These are phyloP conservation scores for Hippolais icterina DNA, from an alignment of 2,113 vertebrate species.

Conservation along the genomic window DNA sequence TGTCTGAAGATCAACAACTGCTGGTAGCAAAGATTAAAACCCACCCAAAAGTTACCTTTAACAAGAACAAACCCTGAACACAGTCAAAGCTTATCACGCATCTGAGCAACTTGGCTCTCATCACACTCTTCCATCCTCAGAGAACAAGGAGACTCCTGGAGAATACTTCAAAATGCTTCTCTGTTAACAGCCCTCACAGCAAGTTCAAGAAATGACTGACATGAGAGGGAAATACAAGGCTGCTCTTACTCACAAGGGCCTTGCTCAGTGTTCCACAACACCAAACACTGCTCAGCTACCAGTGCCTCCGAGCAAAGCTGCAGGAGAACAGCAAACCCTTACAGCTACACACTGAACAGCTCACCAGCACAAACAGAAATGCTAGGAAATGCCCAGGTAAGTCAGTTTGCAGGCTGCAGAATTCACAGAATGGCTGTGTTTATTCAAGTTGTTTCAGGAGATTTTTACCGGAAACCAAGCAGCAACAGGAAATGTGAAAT, in stretches of 20 bases:
- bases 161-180: neutral
- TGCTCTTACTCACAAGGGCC: neutral
- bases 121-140: neutral
- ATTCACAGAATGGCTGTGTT: neutral
- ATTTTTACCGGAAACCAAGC: neutral
- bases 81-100: neutral
- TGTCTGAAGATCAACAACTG: neutral
- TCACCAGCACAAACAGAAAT: neutral
- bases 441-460: neutral
- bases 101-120: neutral
- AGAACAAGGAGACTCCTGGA: neutral
- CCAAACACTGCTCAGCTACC: neutral
- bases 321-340: neutral
- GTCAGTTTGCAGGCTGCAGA: neutral
- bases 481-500: neutral
- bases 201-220: neutral
- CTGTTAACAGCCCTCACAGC: neutral
- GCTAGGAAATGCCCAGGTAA: neutral
- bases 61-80: neutral
- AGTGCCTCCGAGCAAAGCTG: neutral
- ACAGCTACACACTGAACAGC: neutral
- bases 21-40: neutral
- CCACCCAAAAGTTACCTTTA: neutral
- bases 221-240: neutral
- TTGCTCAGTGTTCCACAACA: neutral